A percentile compares a stretch with the other conserved stretches of the same genome.
These are phyloP conservation scores for Echiichthys vipera DNA, from an alignment of 2,797 vertebrate species.

Conservation along the genomic window DNA sequence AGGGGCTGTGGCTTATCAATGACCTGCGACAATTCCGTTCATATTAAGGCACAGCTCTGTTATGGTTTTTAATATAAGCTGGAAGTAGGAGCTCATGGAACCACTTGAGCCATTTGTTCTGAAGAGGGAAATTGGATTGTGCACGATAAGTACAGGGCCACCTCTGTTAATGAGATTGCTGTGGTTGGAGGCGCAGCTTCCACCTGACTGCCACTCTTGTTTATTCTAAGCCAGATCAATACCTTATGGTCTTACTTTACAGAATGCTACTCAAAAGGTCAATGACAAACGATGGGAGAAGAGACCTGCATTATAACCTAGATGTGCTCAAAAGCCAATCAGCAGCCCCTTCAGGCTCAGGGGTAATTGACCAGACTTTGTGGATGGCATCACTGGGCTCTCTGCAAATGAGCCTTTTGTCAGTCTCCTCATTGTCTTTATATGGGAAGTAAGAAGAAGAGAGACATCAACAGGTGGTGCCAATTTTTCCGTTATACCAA, in stretches of 20 bases:
- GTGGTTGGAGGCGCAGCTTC: conserved; percentile 43
- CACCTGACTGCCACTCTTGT: conserved; percentile 49
- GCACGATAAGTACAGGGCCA: conserved; percentile 15
- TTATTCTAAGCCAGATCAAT: conserved; percentile 69
- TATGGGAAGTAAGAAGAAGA: not conserved
- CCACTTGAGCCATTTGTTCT: conserved; percentile 23
- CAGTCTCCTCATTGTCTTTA: conserved; percentile 22
- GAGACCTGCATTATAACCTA: conserved; percentile 59
- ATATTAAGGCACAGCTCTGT: not conserved
- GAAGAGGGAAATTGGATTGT: conserved; percentile 41
- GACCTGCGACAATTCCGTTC: not conserved
- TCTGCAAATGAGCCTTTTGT: conserved; percentile 38
- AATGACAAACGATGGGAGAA: conserved; percentile 39
- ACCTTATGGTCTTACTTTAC: conserved; percentile 53
- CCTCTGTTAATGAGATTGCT: conserved; percentile 65
- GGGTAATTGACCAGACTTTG: conserved; percentile 49
- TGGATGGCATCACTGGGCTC: not conserved
- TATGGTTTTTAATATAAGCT: conserved; percentile 34
- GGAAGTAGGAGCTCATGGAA: conserved; percentile 43
- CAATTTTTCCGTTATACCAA: conserved; percentile 3
- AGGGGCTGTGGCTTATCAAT: conserved; percentile 18
- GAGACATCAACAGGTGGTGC: conserved; percentile 32
- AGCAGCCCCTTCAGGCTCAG: conserved; percentile 15
- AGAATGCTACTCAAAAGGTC: conserved; percentile 63
- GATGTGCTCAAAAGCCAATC: conserved; percentile 63